phyloP scores from a whole-genome alignment of 2,888 invertebrate genomes.

The Drosophila ezoana region DNA sequence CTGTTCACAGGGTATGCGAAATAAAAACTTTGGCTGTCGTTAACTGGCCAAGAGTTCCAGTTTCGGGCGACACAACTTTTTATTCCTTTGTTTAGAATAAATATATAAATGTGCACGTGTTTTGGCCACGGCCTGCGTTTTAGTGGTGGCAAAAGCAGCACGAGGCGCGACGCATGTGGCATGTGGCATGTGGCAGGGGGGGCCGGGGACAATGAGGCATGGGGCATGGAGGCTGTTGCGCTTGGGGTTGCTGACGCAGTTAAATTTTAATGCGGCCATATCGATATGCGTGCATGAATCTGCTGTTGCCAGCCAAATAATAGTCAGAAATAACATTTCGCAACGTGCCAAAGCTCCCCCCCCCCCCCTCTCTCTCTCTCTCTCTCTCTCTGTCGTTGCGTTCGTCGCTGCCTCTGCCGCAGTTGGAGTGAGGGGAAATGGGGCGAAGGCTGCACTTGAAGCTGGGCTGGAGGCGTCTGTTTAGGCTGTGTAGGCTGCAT shows the following conservation, averaged over 20 bases:
- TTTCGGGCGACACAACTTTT: slow-evolving; percentile 77
- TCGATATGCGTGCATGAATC: slow-evolving; percentile 77
- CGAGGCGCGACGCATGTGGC: slow-evolving; percentile 3
- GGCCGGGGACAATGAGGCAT: neutral
- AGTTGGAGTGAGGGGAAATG: slow-evolving; percentile 10
- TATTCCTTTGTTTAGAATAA: slow-evolving; percentile 83
- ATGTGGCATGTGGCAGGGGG: slow-evolving; percentile 1
- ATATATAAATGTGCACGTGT: slow-evolving; percentile 79
- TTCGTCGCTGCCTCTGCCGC: slow-evolving; percentile 14
- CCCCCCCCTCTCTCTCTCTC: slow-evolving; percentile 5
- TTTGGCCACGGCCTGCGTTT: slow-evolving; percentile 58
- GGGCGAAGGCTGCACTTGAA: neutral
- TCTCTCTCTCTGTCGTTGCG: neutral
- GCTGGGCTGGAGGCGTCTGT: neutral
- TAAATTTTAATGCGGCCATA: slow-evolving; percentile 83
- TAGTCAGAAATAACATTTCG: slow-evolving; percentile 70
- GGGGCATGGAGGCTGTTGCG: slow-evolving; percentile 22
- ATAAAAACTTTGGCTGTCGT: slow-evolving; percentile 36
- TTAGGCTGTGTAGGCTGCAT: slow-evolving; percentile 31
- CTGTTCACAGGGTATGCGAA: slow-evolving; percentile 5
- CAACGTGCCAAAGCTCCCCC: slow-evolving; percentile 56
- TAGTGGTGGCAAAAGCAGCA: slow-evolving; percentile 53
- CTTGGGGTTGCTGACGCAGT: slow-evolving; percentile 63
- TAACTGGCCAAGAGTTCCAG: slow-evolving; percentile 20
- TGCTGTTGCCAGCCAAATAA: slow-evolving; percentile 37